A percentile compares a stretch with the other conserved stretches of the same genome.
Conservation (phyloP, 2,797 vertebrate species). For the Pangasius macronema region DNA sequence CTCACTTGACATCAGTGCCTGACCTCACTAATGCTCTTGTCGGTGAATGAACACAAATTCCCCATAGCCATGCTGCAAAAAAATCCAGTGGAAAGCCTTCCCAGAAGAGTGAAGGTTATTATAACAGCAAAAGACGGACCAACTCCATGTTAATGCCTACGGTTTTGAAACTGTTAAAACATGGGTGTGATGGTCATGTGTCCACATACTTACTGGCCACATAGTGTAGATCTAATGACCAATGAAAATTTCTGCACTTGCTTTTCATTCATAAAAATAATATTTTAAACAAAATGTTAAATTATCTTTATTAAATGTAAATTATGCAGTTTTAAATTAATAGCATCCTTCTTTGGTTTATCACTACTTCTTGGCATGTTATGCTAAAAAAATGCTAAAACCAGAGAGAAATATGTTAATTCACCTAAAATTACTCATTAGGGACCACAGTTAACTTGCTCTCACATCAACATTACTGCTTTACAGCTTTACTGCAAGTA, state of each 20-base stretch:
- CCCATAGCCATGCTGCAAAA: neutral
- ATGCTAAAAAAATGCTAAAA: neutral
- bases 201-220: neutral
- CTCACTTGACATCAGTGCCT: neutral
- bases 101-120: neutral
- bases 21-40: neutral
- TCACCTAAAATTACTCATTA: neutral
- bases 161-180: neutral
- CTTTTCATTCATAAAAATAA: neutral
- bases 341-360: neutral
- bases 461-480: neutral
- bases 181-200: neutral
- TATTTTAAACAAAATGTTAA: neutral
- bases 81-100: neutral
- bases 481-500: neutral
- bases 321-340: neutral
- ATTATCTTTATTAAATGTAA: neutral
- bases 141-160: neutral
- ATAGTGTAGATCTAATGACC: neutral
- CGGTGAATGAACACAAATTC: neutral
- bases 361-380: neutral
- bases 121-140: neutral
- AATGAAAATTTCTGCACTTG: neutral
- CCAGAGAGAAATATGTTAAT: neutral
- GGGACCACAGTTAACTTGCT: neutral